A percentile compares a stretch with the other conserved stretches of the same genome.
Conservation (phyloP, 23 tunicate genomes). For the Trididemnum clinides region DNA sequence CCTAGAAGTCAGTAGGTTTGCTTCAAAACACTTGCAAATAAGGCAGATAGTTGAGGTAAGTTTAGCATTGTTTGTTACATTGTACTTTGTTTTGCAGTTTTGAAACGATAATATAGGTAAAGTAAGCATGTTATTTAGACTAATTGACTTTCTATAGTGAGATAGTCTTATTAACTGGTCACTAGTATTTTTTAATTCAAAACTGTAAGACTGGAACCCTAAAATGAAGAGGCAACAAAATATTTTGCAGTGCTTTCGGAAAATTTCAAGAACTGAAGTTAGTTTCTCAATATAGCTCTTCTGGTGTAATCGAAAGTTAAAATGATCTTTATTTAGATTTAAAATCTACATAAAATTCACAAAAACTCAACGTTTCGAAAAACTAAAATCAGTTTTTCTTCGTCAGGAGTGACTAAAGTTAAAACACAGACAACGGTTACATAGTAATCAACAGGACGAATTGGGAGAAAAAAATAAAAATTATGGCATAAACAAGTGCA, state of each 20-base stretch:
- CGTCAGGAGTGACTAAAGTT: too few relatives aligned
- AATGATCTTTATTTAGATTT: too few relatives aligned
- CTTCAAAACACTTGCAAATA: conserved; percentile 11
- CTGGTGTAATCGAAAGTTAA: too few relatives aligned
- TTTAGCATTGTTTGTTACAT: conserved; percentile 19
- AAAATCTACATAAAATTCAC: too few relatives aligned
- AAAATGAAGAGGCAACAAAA: conserved; percentile 28
- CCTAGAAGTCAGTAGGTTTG: conserved; percentile 20
- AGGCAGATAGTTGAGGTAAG: conserved; percentile 18
- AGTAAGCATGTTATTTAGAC: conserved; percentile 6
- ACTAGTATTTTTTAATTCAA: conserved; percentile 29
- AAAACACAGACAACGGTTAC: too few relatives aligned
- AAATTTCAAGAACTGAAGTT: conserved; percentile 31
- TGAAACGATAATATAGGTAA: conserved; percentile 10
- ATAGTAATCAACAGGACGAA: too few relatives aligned
- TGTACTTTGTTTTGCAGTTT: conserved; percentile 19
- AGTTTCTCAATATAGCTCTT: too few relatives aligned
- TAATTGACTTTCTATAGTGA: conserved; percentile 19
- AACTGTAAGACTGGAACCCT: conserved; percentile 32
- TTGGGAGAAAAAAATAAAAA: too few relatives aligned
- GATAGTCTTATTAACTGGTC: conserved; percentile 21
- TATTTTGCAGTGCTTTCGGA: conserved; percentile 29
- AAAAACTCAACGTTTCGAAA: too few relatives aligned
- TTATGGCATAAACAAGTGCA: too few relatives aligned
- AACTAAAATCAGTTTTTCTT: too few relatives aligned